These are phyloP conservation scores for Chymomyza amoena DNA, from an alignment of 2,888 invertebrate species.

Conservation along the genomic window DNA sequence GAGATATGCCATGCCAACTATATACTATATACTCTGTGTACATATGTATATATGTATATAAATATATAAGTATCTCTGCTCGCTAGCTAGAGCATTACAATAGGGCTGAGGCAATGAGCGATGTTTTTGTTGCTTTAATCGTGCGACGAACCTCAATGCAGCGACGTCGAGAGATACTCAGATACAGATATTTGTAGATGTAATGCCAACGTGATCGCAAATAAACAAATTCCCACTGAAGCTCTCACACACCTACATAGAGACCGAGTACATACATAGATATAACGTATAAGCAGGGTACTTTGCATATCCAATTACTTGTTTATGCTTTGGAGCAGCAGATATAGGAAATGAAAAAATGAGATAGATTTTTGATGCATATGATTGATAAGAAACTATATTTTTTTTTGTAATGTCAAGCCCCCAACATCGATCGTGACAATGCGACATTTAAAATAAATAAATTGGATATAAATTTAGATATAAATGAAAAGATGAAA, in stretches of 20 bases:
- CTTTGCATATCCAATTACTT: neutral
- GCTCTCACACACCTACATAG: neutral
- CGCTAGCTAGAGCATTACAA: neutral
- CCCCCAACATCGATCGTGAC: too few species aligned
- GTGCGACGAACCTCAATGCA: constrained; percentile 63
- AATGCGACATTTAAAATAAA: too few species aligned
- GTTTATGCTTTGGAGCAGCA: neutral
- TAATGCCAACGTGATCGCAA: neutral
- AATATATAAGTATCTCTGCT: neutral
- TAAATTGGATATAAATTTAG: too few species aligned
- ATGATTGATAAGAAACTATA: too few species aligned
- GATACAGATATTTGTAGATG: constrained; percentile 11
- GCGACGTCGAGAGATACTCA: constrained; percentile 27
- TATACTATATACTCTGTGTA: constrained; percentile 10
- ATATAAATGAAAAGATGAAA: too few species aligned
- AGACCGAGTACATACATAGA: neutral
- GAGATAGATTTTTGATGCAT: too few species aligned
- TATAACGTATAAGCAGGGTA: neutral
- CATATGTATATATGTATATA: neutral
- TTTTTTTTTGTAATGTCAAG: too few species aligned
- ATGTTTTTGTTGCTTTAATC: constrained; percentile 46
- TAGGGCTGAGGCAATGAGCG: neutral
- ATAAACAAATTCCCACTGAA: neutral
- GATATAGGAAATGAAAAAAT: too few species aligned
- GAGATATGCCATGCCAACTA: neutral